Evolutionary conservation across 2,797 vertebrate genomes (phyloP).

Genomic region (Phyllotis vaccarum): DNA sequence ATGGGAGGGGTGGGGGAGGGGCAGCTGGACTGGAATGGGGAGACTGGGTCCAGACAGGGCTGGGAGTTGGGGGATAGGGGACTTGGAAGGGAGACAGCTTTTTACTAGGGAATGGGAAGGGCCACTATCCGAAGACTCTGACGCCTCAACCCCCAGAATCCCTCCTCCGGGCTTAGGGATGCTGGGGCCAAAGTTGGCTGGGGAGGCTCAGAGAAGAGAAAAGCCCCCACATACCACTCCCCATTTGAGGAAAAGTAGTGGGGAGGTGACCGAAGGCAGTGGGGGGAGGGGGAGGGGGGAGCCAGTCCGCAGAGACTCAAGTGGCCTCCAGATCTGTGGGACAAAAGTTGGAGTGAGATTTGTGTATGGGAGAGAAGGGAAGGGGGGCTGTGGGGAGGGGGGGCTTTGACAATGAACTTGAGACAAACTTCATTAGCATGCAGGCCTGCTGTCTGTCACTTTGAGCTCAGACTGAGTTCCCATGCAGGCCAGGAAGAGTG

Average conservation of each 20-base stretch:
- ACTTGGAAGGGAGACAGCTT: constrained; percentile 16
- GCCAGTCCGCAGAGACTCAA: constrained; percentile 67
- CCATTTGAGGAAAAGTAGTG: constrained; percentile 36
- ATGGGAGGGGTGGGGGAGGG: constrained; percentile 75
- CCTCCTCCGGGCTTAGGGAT: constrained; percentile 38
- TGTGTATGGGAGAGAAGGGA: constrained; percentile 66
- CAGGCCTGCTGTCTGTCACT: constrained; percentile 89
- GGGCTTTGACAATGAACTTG: constrained; percentile 92
- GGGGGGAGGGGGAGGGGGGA: constrained; percentile 77
- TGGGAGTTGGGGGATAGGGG: constrained; percentile 67
- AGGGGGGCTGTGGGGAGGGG: constrained; percentile 79
- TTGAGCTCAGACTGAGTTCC: constrained; percentile 90
- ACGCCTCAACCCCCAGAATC: constrained; percentile 50
- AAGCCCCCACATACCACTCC: constrained; percentile 8
- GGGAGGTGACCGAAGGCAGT: constrained; percentile 43
- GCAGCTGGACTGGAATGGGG: constrained; percentile 52
- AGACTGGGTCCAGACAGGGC: constrained; percentile 39
- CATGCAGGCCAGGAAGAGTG: constrained; percentile 87
- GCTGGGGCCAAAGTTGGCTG: constrained; percentile 59
- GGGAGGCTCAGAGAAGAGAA: constrained; percentile 53
- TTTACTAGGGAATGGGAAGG: constrained; percentile 29
- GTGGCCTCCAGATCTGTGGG: constrained; percentile 83
- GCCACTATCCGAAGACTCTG: background rate
- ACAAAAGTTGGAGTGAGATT: constrained; percentile 85
- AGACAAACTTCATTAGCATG: constrained; percentile 91